These are phyloP conservation scores for Ostrea edulis DNA, from an alignment of 1,140 invertebrate species.

Conservation along the genomic window DNA sequence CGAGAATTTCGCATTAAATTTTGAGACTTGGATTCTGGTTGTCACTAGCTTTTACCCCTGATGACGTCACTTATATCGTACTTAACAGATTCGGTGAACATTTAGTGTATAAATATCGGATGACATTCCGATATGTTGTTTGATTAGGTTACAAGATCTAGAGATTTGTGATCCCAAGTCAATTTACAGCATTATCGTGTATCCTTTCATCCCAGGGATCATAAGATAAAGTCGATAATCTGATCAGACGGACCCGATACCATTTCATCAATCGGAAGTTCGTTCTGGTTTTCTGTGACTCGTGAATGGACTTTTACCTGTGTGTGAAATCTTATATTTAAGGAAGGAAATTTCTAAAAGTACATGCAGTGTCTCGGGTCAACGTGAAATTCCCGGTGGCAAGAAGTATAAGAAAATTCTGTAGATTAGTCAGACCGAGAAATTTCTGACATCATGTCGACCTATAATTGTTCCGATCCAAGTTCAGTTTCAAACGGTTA, in stretches of 20 bases:
- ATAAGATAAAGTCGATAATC: not conserved
- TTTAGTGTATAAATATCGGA: not conserved
- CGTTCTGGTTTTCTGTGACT: not conserved
- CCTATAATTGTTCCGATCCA: slow-evolving; percentile 29
- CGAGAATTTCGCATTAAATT: too few relatives aligned
- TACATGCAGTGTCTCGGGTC: not conserved
- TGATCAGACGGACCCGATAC: not conserved
- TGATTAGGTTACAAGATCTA: not conserved
- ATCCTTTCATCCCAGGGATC: not conserved
- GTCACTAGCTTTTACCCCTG: too few relatives aligned
- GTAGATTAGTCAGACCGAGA: not conserved
- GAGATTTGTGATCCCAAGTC: not conserved
- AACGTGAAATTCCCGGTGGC: not conserved
- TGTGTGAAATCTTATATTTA: not conserved
- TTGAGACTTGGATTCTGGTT: too few relatives aligned
- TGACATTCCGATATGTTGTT: not conserved
- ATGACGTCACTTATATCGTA: too few relatives aligned
- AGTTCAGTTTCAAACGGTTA: slow-evolving; percentile 14
- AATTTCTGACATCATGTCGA: not conserved
- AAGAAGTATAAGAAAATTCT: not conserved
- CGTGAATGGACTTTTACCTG: not conserved
- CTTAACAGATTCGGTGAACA: not conserved
- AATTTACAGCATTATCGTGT: not conserved
- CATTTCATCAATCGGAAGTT: slow-evolving; percentile 25
- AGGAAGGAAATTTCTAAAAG: not conserved